A percentile compares a stretch with the other conserved stretches of the same genome.
Conservation (phyloP, 1,140 invertebrate genomes). For the Drosophila malerkotliana region DNA sequence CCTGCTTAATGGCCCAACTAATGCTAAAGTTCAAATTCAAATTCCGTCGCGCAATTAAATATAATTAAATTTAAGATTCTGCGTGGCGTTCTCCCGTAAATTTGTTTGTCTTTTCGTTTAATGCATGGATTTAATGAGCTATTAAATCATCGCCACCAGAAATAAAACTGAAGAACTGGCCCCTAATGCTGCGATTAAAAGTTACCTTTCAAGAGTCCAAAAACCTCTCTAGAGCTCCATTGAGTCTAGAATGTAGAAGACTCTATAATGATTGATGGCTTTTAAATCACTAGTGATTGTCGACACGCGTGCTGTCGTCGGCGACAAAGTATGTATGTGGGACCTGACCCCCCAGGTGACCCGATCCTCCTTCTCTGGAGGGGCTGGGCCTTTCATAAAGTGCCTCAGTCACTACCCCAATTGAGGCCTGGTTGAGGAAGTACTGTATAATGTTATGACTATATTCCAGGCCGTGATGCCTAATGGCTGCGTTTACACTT, state of each 20-base stretch:
- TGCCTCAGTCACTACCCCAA: constrained; percentile 9
- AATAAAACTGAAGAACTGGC: too few relatives aligned
- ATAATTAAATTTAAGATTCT: constrained; percentile 40
- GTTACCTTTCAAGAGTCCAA: not conserved
- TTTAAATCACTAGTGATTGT: constrained; percentile 6
- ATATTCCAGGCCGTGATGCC: not conserved
- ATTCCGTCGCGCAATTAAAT: constrained; percentile 67
- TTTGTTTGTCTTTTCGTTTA: constrained; percentile 35
- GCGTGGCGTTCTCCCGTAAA: constrained; percentile 13
- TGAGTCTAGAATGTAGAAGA: constrained; percentile 4
- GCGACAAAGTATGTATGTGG: not conserved
- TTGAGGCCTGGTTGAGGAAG: constrained; percentile 8
- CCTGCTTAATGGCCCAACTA: constrained; percentile 57
- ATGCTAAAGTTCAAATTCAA: constrained; percentile 62
- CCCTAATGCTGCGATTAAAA: not conserved
- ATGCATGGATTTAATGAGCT: constrained; percentile 54
- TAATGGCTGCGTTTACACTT: not conserved
- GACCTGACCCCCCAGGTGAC: too few relatives aligned
- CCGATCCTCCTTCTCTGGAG: not conserved
- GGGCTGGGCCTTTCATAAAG: too few relatives aligned
- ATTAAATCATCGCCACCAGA: constrained; percentile 43
- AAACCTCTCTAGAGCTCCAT: constrained; percentile 6
- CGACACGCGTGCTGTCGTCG: not conserved
- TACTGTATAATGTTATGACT: not conserved
- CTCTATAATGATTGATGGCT: constrained; percentile 11